A percentile compares a stretch with the other conserved stretches of the same genome.
Evolutionary conservation across 2,797 vertebrate species (phyloP).

Genomic region (Scarus forsteni): DNA sequence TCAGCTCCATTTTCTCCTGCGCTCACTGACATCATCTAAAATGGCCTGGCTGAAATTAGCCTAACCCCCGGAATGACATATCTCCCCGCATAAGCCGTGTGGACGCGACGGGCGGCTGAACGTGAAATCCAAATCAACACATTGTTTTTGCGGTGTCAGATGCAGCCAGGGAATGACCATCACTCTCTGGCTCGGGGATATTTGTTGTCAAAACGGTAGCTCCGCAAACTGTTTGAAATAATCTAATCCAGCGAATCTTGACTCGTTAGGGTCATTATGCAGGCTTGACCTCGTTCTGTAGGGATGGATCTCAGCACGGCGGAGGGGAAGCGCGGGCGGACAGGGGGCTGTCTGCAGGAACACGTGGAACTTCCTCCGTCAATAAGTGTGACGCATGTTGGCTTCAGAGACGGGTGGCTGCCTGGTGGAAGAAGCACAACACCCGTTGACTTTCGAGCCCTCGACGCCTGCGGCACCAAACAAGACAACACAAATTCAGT

Average conservation of each 20-base stretch:
- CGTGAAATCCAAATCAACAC: constrained; percentile 85
- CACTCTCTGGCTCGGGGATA: constrained; percentile 83
- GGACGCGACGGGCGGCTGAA: constrained; percentile 77
- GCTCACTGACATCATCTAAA: constrained; percentile 75
- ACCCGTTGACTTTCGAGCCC: constrained; percentile 81
- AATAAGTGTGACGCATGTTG: constrained; percentile 69
- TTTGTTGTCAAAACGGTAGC: constrained; percentile 82
- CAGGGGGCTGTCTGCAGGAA: constrained; percentile 67
- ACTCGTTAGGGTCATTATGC: constrained; percentile 84
- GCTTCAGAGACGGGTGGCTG: constrained; percentile 78
- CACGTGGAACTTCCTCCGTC: constrained; percentile 72
- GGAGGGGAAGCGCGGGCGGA: constrained; percentile 59
- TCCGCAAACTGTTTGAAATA: constrained; percentile 78
- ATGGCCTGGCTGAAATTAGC: constrained; percentile 80
- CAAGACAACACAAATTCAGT: constrained; percentile 76
- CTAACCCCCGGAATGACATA: constrained; percentile 83
- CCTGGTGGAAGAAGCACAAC: constrained; percentile 79
- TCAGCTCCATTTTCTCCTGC: constrained; percentile 77
- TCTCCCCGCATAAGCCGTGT: constrained; percentile 71
- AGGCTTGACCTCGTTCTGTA: constrained; percentile 86
- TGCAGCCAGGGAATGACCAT: constrained; percentile 80
- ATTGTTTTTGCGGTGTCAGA: constrained; percentile 84
- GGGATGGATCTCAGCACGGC: constrained; percentile 71
- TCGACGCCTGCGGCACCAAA: constrained; percentile 62
- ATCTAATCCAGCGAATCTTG: constrained; percentile 81